A percentile compares a stretch with the other conserved stretches of the same genome.
phyloP scores from a whole-genome alignment of 2,888 invertebrate species.

The Acronicta leporina region DNA sequence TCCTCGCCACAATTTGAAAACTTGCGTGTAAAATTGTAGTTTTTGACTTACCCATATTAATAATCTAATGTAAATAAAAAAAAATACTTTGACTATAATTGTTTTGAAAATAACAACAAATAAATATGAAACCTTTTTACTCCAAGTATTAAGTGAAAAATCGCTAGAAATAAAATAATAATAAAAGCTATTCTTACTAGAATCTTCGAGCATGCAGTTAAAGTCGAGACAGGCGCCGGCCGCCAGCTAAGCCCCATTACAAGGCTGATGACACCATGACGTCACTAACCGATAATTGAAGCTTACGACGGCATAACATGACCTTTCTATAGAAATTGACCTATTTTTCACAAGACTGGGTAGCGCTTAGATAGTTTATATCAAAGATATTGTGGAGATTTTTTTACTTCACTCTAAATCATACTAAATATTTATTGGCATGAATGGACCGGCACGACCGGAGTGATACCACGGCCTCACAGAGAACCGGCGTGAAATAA shows the following conservation, averaged over 20 bases:
- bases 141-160: background rate
- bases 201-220: conserved; percentile 46
- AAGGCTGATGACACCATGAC: conserved; percentile 47
- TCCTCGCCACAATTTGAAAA: too few relatives aligned
- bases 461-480: too few relatives aligned
- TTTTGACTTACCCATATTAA: too few relatives aligned
- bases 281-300: conserved; percentile 47
- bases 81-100: too few relatives aligned
- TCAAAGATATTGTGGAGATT: background rate
- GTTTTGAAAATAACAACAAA: too few relatives aligned
- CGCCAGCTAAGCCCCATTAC: conserved; percentile 53
- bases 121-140: too few relatives aligned
- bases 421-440: too few relatives aligned
- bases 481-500: too few relatives aligned
- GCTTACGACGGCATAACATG: conserved; percentile 35
- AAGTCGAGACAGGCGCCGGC: conserved; percentile 64
- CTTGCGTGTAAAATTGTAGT: too few relatives aligned
- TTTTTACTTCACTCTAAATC: background rate
- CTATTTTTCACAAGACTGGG: conserved; percentile 41
- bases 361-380: conserved; percentile 14
- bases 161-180: background rate
- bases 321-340: conserved; percentile 45
- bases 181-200: conserved; percentile 4
- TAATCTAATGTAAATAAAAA: too few relatives aligned
- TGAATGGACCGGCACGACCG: too few relatives aligned